These are phyloP conservation scores for Heliconius hewitsoni DNA, from an alignment of 1,140 invertebrate genomes.

Conservation along the genomic window DNA sequence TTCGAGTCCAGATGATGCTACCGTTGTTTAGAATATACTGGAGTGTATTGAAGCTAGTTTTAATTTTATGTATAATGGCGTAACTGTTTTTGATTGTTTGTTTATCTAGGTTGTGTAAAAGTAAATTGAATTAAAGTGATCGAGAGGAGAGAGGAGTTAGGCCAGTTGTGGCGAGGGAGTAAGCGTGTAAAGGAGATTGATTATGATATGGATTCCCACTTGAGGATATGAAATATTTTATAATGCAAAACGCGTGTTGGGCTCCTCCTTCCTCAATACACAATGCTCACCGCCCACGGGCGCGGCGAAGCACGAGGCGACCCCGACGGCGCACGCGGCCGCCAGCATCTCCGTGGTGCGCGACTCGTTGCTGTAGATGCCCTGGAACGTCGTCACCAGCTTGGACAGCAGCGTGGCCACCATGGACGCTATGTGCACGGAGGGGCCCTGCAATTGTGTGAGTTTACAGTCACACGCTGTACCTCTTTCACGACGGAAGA, in stretches of 20 bases:
- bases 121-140: background rate
- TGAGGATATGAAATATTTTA: no score
- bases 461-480: no score
- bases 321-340: conserved; percentile 97
- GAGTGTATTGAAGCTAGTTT: background rate
- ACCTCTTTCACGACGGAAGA: no score
- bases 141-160: no score
- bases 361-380: conserved; percentile 97
- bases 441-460: conserved; percentile 86
- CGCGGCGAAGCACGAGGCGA: conserved; percentile 97
- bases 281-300: conserved; percentile 90
- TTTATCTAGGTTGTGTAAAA: background rate
- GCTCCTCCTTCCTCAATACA: no score
- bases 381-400: conserved; percentile 95
- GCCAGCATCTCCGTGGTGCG: conserved; percentile 96
- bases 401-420: conserved; percentile 96
- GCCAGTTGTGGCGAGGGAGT: no score
- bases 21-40: background rate
- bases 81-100: background rate
- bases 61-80: conserved; percentile 1
- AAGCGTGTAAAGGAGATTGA: no score
- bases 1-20: background rate
- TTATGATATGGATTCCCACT: no score
- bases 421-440: conserved; percentile 98
- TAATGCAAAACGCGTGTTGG: no score